Evolutionary conservation across 2,888 invertebrate genomes (phyloP), one percentile per base, ranked within the genome.

Genomic region (Capitulum mitella): DNA sequence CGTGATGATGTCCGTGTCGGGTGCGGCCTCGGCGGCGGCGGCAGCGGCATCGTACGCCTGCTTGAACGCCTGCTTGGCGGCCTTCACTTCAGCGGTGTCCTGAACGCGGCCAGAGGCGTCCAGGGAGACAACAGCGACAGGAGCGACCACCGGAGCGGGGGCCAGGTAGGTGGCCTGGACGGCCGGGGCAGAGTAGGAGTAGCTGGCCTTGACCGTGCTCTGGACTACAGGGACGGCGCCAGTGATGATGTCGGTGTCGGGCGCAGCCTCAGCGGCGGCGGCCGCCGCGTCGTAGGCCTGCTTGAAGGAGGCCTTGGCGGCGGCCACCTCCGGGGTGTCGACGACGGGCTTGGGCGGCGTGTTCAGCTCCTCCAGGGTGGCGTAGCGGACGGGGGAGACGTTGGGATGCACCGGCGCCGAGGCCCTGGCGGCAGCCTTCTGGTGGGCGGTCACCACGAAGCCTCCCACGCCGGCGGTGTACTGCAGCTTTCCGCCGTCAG

Each of bases 401-500:
- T 74, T 80, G 37, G 43, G 5, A 12, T 79, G 78, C 37, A 78
- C 80, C 51, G 78, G 76, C 34, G 51, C 54, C n/a, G 79, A 79
- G 32, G 78, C 79, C 19, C 78, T 79, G 26, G 77, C 58, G 34
- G 81, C 37, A 14, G 81, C 80, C 3, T 80, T 76, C 37, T 79
- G 80, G 46, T 37, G 70, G 26, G 93, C 92, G 84, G 90, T 89
- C 1, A 91, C 91, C n/a, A 92, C 89, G 85, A 90, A 93, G 87
- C 93, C 93, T 85, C 92, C 89, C 81, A 91, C 90, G 79, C 93
- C 93, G 70, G 92, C 92, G 16, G 92, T 91, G 84, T 92, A 93
- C 74, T 90, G 88, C 5, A 91, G 12, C 78, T 91, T 87, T 77
- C 88, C 88, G 78, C 92, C 91, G 81, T 81, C 80, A 19, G 82